phyloP scores from a whole-genome alignment of 2,888 invertebrate species.

The Diogma glabrata region DNA sequence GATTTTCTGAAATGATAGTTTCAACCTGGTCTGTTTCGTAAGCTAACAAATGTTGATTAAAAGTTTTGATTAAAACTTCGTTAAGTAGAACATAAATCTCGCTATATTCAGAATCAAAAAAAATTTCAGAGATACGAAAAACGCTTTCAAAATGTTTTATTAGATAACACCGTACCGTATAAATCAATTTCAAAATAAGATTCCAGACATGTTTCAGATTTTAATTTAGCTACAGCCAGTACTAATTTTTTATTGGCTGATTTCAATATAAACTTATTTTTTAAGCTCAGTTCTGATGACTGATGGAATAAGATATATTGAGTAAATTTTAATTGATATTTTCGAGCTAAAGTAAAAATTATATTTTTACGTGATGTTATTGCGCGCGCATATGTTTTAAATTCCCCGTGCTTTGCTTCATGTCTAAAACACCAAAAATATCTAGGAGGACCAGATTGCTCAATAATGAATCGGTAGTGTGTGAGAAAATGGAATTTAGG shows the following conservation, averaged over 20 bases:
- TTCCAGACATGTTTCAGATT: no score
- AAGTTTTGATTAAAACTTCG: constrained; percentile 1
- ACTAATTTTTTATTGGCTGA: no score
- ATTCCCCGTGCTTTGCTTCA: not conserved
- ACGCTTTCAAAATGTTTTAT: no score
- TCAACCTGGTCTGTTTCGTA: not conserved
- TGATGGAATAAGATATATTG: no score
- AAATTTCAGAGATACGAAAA: no score
- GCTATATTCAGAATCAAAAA: no score
- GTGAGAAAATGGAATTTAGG: not conserved
- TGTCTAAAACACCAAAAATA: constrained; percentile 1
- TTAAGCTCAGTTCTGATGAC: no score
- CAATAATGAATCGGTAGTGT: not conserved
- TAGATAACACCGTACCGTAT: no score
- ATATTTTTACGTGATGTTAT: not conserved
- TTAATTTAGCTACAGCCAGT: no score
- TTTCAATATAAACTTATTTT: no score
- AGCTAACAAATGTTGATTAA: not conserved
- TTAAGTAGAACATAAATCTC: no score
- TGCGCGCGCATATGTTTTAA: constrained; percentile 1
- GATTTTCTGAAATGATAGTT: not conserved
- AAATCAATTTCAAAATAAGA: no score
- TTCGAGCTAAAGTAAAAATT: not conserved
- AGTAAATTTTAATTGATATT: constrained; percentile 8
- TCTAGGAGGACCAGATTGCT: not conserved